Percentiles rank a stretch among this genome's conserved stretches.
Evolutionary conservation across 2,797 vertebrate genomes (phyloP).

Genomic region (Margarornis squamiger): DNA sequence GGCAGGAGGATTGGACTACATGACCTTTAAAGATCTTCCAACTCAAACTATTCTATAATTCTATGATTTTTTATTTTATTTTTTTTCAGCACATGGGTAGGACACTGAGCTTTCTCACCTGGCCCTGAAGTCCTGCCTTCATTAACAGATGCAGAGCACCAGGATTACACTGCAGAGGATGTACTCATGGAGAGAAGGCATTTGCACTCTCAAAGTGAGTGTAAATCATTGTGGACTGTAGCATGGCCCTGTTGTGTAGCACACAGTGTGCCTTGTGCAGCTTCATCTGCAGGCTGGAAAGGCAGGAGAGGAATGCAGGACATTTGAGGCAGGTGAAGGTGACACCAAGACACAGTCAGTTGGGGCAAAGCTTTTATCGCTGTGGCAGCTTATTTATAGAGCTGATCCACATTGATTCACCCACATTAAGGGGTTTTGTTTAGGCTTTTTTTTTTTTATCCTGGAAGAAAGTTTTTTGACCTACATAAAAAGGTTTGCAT

Average conservation of each 20-base stretch:
- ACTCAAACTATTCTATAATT: neutral
- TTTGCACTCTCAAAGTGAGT: neutral
- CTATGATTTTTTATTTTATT: neutral
- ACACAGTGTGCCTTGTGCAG: neutral
- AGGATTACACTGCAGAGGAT: fast-evolving
- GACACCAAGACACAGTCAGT: neutral
- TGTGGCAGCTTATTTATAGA: neutral
- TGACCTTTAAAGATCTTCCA: neutral
- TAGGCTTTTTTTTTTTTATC: neutral
- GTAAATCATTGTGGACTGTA: fast-evolving
- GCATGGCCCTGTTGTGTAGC: neutral
- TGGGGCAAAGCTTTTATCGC: neutral
- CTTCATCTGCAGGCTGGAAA: neutral
- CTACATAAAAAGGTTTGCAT: constrained; percentile 26
- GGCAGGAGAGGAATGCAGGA: neutral
- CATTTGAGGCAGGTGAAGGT: neutral
- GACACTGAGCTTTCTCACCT: neutral
- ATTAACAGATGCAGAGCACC: neutral
- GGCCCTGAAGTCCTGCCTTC: neutral
- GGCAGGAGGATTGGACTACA: neutral
- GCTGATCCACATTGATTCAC: neutral
- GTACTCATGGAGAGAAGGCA: neutral
- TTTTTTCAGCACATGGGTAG: neutral
- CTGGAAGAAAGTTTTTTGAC: neutral
- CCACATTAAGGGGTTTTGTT: neutral